Evolutionary conservation across 1,140 invertebrate species (phyloP).

Genomic region (Musca vetustissima): DNA sequence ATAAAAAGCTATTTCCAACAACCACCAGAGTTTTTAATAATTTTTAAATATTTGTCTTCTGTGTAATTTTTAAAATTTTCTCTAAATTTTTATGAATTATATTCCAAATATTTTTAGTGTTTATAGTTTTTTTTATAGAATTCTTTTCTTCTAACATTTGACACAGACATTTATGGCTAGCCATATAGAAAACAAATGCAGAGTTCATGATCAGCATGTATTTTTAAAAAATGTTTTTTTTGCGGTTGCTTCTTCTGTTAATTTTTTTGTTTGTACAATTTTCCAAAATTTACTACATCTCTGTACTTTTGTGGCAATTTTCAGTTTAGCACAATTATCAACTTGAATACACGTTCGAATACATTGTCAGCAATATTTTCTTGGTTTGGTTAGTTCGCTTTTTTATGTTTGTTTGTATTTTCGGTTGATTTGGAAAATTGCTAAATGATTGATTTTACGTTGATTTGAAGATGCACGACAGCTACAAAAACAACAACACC

Average conservation of each 20-base stretch:
- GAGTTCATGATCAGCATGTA: slow-evolving; percentile 14
- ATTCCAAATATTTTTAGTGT: too few species aligned
- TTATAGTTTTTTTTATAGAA: not conserved
- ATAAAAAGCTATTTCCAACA: too few species aligned
- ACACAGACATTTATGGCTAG: not conserved
- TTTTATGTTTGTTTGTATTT: not conserved
- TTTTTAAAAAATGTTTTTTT: slow-evolving; percentile 10
- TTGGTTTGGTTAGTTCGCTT: too few species aligned
- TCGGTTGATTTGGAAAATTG: slow-evolving; percentile 10
- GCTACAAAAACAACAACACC: not conserved
- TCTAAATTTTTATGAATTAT: too few species aligned
- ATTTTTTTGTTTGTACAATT: slow-evolving; percentile 18
- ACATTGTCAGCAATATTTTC: too few species aligned
- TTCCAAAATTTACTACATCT: not conserved
- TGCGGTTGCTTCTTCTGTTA: slow-evolving; percentile 29
- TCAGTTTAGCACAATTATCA: not conserved
- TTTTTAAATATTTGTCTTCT: too few species aligned
- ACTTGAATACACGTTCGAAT: too few species aligned
- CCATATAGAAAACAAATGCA: not conserved
- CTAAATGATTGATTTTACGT: slow-evolving; percentile 22
- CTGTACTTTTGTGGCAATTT: not conserved
- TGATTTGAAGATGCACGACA: not conserved
- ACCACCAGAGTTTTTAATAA: too few species aligned
- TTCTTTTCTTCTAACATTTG: not conserved
- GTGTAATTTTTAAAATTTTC: too few species aligned